Evolutionary conservation across 2,797 vertebrate genomes (phyloP), one percentile per base, ranked within the genome.

Genomic region (Sebastes nivosus): DNA sequence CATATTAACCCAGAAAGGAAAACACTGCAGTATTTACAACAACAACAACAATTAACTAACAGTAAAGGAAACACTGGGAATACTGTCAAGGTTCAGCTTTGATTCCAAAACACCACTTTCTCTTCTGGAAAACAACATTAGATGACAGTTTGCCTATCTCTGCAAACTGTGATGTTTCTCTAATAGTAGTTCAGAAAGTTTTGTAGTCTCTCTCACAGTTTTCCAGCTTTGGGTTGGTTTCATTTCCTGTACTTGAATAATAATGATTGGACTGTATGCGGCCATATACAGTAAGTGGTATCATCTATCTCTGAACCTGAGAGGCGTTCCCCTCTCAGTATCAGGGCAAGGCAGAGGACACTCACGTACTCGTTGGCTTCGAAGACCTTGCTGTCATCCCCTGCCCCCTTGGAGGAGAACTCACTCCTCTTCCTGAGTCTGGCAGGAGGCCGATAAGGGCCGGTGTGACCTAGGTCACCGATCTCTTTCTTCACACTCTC

Each of bases 401-500:
- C 87, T 38, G 92, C 59, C 0, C 91, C 95, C 57, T 97, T 98
- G 2, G 96, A 97, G 0, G 97, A 96, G 83, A 97, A 98, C 80
- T 99, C 98, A 0, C 94, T 98, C 79, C 98, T 96, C 82, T 99
- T 99, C 24, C 98, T 89, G 29, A 99, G 95, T 22, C 94, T 92
- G 75, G 95, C 87, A 0, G 98, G 98, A 5, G 97, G 94, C 34
- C 96, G 95, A 94, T 99, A 99, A 22, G 97, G 95, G 0, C 97
- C 98, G 0, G 90, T 97, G 63, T 98, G 96, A 0, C 97, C 97
- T 32, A 99, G 69, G 22, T 98, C 97, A 6, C 96, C 98, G 0
- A 99, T 96, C 84, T 99, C 98, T 88, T 98, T 99, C 95, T 96
- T 97, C 4, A 99, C 97, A 0, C 91, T 96, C 87, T 99, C 97